phyloP scores from a whole-genome alignment of 1,140 invertebrate genomes.

The Conus betulinus region DNA sequence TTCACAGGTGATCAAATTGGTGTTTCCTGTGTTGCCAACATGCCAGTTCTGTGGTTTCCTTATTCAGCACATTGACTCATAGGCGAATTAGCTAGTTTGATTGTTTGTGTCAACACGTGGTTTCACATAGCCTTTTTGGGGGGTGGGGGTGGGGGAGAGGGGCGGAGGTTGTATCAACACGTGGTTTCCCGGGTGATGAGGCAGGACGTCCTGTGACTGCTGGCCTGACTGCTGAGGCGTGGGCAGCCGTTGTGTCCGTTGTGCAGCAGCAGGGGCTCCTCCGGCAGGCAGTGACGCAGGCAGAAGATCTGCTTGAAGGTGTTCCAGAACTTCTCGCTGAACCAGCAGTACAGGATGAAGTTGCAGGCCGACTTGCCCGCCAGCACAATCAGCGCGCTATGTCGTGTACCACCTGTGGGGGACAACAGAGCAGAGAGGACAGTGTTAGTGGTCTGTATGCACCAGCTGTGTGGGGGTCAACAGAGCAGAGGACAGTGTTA shows the following conservation, averaged over 20 bases:
- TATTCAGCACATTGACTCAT: no score
- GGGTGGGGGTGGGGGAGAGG: no score
- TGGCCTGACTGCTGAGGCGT: slow-evolving; percentile 11
- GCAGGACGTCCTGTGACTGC: slow-evolving; percentile 22
- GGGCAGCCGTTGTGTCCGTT: slow-evolving; percentile 38
- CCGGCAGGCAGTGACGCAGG: slow-evolving; percentile 47
- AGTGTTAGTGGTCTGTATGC: no score
- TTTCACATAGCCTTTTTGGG: no score
- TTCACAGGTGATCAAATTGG: no score
- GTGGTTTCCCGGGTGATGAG: slow-evolving; percentile 35
- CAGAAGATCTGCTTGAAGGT: slow-evolving; percentile 84
- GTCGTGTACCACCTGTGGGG: slow-evolving; percentile 35
- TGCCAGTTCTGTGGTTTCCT: no score
- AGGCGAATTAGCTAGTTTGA: no score
- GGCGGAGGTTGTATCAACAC: background rate
- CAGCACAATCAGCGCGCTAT: slow-evolving; percentile 80
- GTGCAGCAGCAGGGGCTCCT: slow-evolving; percentile 29
- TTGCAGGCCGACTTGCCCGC: slow-evolving; percentile 83
- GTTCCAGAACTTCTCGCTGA: slow-evolving; percentile 86
- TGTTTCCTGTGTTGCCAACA: no score
- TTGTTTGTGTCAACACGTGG: no score
- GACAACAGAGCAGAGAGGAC: background rate
- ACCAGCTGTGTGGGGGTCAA: background rate
- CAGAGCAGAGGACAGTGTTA: background rate
- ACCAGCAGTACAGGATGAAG: slow-evolving; percentile 86